phyloP scores from a whole-genome alignment of 2,113 vertebrate genomes.

The Amphiprion ocellaris region DNA sequence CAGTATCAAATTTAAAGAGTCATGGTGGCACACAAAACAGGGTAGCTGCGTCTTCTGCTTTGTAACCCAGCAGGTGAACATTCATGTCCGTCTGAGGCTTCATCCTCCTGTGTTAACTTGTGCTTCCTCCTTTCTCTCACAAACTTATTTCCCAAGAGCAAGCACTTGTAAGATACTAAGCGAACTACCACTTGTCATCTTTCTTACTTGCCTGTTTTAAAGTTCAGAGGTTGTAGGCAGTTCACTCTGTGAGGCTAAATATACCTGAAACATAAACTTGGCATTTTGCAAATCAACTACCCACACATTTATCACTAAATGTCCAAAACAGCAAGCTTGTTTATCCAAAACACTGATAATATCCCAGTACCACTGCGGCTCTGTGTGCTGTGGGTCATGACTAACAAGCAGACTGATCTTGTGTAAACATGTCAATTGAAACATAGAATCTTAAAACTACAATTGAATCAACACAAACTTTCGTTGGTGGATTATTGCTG shows the following conservation, averaged over 20 bases:
- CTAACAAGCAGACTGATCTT: not conserved
- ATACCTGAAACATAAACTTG: conserved; percentile 48
- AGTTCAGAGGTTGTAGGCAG: conserved; percentile 17
- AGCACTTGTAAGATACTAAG: not conserved
- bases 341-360: conserved; percentile 56
- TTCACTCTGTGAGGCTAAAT: conserved; percentile 17
- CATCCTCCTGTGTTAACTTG: not conserved
- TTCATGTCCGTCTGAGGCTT: not conserved
- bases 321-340: conserved; percentile 60
- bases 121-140: not conserved
- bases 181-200: not conserved
- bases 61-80: not conserved
- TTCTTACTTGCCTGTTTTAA: conserved; percentile 16
- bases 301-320: conserved; percentile 11
- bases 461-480: not conserved
- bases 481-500: not conserved
- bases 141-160: no score
- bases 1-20: conserved; percentile 7
- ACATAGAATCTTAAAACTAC: not conserved
- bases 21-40: not conserved
- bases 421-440: not conserved
- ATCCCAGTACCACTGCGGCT: not conserved
- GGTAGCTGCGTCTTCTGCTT: not conserved
- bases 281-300: conserved; percentile 48
- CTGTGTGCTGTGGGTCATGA: not conserved